Conservation (phyloP, 2,113 vertebrate genomes). For the Saimiri boliviensis region DNA sequence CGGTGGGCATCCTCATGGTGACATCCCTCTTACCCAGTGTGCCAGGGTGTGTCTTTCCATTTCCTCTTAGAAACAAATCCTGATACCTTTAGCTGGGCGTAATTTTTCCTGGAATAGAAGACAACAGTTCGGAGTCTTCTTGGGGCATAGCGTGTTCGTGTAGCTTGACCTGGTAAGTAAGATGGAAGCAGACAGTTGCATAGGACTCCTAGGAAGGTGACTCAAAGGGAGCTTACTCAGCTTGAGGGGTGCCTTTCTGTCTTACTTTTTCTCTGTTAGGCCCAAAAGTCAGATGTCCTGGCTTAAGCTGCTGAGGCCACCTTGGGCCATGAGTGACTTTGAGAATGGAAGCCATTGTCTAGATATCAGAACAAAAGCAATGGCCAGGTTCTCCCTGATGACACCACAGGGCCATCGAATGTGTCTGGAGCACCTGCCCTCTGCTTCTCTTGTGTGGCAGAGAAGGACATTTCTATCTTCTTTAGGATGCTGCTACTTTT, state of each 20-base stretch:
- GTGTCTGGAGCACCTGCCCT: not conserved
- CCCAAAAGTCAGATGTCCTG: not conserved
- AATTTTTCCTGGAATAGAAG: constrained; percentile 3
- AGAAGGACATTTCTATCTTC: not conserved
- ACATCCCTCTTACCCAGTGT: not conserved
- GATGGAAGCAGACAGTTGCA: not conserved
- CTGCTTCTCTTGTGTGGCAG: not conserved
- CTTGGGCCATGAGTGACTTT: not conserved
- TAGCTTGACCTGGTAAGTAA: not conserved
- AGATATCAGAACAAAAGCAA: not conserved
- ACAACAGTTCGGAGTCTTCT: not conserved
- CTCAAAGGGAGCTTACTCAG: not conserved
- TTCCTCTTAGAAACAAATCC: not conserved
- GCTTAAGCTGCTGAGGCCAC: not conserved
- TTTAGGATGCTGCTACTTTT: not conserved
- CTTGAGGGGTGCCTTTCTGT: not conserved
- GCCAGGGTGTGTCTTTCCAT: not conserved
- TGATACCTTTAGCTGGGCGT: not conserved
- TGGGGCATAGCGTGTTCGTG: no score
- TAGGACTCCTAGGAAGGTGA: not conserved
- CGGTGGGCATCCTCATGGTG: not conserved
- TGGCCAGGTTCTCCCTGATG: not conserved
- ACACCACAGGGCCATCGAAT: not conserved
- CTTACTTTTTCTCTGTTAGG: not conserved
- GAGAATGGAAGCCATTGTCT: not conserved